Conservation (phyloP, 2,113 vertebrate genomes). For the Glareola pratincola region DNA sequence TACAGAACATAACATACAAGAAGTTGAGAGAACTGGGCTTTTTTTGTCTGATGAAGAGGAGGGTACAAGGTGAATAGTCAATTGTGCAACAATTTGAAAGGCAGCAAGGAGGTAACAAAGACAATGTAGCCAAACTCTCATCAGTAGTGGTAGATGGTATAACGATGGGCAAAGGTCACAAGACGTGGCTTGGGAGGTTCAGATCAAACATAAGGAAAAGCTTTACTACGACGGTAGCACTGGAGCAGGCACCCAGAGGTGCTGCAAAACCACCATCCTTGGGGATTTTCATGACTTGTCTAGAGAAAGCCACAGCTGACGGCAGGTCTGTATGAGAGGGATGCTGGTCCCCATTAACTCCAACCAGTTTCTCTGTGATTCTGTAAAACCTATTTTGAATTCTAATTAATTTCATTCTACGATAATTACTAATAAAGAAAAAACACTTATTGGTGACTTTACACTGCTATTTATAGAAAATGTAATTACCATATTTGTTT, state of each 20-base stretch:
- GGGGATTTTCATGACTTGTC: background rate
- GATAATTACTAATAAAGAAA: slow-evolving; percentile 20
- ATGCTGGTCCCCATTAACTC: background rate
- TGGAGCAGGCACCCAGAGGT: background rate
- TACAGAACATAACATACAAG: background rate
- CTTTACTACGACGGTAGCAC: background rate
- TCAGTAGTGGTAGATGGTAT: background rate
- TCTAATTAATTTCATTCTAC: background rate
- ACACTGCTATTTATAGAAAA: slow-evolving; percentile 22
- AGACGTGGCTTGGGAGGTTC: background rate
- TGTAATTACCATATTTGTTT: background rate
- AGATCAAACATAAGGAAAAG: background rate
- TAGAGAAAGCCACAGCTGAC: background rate
- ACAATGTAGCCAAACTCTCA: background rate
- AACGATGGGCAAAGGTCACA: background rate
- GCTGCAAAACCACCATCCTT: background rate
- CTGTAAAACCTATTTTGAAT: background rate
- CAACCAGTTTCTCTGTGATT: background rate
- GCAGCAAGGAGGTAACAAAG: background rate
- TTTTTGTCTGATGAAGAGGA: background rate
- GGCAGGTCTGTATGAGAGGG: background rate
- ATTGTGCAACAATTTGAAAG: background rate
- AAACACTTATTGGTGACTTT: background rate
- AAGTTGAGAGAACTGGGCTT: background rate
- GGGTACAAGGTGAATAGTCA: background rate